These are phyloP conservation scores for Empidonax alnorum DNA, from an alignment of 2,113 vertebrate genomes.

Conservation along the genomic window DNA sequence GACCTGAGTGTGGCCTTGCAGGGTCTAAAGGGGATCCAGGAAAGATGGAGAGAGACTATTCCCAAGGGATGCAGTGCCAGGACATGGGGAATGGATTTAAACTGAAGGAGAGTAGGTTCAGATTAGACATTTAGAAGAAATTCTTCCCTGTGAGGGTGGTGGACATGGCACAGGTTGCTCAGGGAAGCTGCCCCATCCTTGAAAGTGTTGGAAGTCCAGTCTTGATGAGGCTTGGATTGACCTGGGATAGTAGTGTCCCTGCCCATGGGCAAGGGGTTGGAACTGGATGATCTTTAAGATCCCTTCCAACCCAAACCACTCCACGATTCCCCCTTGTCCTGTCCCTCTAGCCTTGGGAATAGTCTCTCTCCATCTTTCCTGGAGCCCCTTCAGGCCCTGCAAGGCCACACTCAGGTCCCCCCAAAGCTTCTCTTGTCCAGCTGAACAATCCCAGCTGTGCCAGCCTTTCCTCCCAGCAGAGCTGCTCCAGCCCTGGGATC, in stretches of 20 bases:
- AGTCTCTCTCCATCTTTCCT: too few species aligned
- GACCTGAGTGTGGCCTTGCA: neutral
- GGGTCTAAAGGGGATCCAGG: too few species aligned
- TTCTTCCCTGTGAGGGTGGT: neutral
- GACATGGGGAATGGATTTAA: neutral
- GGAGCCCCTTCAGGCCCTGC: too few species aligned
- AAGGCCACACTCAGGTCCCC: neutral
- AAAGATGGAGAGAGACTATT: neutral
- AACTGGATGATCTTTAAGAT: accelerated
- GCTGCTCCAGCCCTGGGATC: neutral
- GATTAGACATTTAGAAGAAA: neutral
- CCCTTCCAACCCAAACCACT: neutral
- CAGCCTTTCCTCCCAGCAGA: neutral
- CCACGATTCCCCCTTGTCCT: neutral
- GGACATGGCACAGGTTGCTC: neutral
- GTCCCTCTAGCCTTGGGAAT: too few species aligned
- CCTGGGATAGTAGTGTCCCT: neutral
- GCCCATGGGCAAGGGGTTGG: neutral
- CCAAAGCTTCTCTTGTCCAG: neutral
- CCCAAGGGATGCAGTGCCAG: neutral
- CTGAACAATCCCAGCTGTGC: neutral
- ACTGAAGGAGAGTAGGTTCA: neutral
- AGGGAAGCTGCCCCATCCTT: neutral
- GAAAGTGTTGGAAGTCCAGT: neutral
- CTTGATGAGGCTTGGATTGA: neutral